Evolutionary conservation across 2,797 vertebrate species (phyloP).

Genomic region (Lagodon rhomboides): DNA sequence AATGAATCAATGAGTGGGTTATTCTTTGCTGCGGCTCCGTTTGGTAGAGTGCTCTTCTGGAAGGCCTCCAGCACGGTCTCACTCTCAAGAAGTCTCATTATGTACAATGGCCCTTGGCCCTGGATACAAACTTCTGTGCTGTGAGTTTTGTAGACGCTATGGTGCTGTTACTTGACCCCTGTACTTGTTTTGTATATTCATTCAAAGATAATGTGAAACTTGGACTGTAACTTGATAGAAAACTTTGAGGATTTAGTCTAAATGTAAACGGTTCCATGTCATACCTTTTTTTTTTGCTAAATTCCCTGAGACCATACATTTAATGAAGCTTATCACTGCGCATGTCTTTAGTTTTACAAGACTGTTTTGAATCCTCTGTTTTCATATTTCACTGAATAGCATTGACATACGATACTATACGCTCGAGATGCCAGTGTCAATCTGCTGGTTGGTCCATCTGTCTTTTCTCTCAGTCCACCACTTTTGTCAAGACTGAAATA

Average conservation of each 20-base stretch:
- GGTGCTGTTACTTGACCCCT: neutral
- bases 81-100: slow-evolving; percentile 43
- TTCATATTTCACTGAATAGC: too few species aligned
- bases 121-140: slow-evolving; percentile 15
- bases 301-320: too few species aligned
- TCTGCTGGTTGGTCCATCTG: neutral
- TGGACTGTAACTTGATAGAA: neutral
- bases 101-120: slow-evolving; percentile 25
- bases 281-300: too few species aligned
- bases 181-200: neutral
- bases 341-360: too few species aligned
- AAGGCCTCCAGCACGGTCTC: slow-evolving; percentile 57
- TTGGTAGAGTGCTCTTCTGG: slow-evolving; percentile 60
- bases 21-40: slow-evolving; percentile 48
- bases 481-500: neutral
- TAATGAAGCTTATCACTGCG: too few species aligned
- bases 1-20: slow-evolving; percentile 64
- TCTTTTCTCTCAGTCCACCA: neutral
- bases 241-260: neutral
- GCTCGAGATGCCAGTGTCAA: too few species aligned
- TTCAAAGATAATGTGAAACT: neutral
- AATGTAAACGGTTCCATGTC: neutral
- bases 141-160: neutral
- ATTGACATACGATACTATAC: too few species aligned
- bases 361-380: too few species aligned